Percentiles rank a stretch among this genome's conserved stretches.
These are phyloP conservation scores for Poeciliopsis paucimaculata DNA, from an alignment of 2,797 vertebrate genomes.

Conservation along the genomic window DNA sequence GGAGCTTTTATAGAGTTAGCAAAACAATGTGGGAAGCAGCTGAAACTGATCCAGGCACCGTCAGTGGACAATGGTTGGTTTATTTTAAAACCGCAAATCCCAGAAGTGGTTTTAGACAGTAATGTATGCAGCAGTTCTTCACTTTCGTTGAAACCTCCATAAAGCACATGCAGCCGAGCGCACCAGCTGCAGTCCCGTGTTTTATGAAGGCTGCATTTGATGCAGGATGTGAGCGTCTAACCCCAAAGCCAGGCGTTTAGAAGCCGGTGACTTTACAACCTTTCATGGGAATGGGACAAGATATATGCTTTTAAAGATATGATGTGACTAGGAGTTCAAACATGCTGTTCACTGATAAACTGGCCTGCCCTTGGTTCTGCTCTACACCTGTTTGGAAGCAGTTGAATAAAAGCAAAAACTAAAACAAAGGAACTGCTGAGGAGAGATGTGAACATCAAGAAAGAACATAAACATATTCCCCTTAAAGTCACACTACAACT, in stretches of 20 bases:
- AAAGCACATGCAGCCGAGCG: not conserved
- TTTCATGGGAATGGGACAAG: not conserved
- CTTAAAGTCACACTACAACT: not conserved
- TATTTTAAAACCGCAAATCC: slow-evolving; percentile 2
- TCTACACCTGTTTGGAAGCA: not conserved
- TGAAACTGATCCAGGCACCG: not conserved
- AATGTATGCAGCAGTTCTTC: not conserved
- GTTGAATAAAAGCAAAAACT: not conserved
- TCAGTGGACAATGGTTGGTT: not conserved
- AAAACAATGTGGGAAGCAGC: not conserved
- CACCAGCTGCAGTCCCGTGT: not conserved
- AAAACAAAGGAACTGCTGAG: not conserved
- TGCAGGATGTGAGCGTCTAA: not conserved
- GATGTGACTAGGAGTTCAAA: not conserved
- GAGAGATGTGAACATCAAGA: not conserved
- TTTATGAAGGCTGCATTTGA: not conserved
- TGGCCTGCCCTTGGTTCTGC: not conserved
- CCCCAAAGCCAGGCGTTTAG: not conserved
- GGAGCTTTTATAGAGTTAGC: not conserved
- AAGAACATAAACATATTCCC: not conserved
- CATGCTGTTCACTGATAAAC: not conserved
- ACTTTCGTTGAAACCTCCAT: not conserved
- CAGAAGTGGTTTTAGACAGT: slow-evolving; percentile 1
- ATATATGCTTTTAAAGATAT: not conserved
- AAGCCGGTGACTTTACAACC: not conserved